Evolutionary conservation across 2,797 vertebrate genomes (phyloP).

Genomic region (Erethizon dorsatum): DNA sequence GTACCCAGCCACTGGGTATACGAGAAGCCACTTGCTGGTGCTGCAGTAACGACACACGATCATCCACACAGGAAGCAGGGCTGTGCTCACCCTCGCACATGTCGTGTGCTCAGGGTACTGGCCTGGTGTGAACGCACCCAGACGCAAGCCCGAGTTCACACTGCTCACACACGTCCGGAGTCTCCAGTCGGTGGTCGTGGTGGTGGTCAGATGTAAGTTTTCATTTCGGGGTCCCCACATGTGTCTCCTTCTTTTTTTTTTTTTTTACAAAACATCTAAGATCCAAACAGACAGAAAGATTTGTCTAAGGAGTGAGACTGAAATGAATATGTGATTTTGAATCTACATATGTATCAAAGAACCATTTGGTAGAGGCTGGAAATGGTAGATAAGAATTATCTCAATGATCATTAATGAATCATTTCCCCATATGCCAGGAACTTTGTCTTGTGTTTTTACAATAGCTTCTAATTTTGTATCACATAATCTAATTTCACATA

Average conservation of each 20-base stretch:
- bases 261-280: background rate
- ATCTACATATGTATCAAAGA: background rate
- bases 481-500: conserved; percentile 29
- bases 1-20: background rate
- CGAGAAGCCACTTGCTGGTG: background rate
- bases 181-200: background rate
- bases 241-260: background rate
- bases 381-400: background rate
- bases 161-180: background rate
- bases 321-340: background rate
- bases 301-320: background rate
- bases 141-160: background rate
- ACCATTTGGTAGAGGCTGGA: background rate
- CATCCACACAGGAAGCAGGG: background rate
- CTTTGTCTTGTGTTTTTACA: background rate
- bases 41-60: background rate
- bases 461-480: conserved; percentile 27
- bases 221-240: background rate
- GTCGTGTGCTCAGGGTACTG: background rate
- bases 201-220: background rate
- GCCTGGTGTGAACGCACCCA: background rate
- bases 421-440: background rate
- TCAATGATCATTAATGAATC: conserved; percentile 31
- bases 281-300: no score
- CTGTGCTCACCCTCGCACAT: background rate